Base-by-base conservation (phyloP, 2,797 vertebrate genomes). In the Pangasius sanitwongsei region DNA sequence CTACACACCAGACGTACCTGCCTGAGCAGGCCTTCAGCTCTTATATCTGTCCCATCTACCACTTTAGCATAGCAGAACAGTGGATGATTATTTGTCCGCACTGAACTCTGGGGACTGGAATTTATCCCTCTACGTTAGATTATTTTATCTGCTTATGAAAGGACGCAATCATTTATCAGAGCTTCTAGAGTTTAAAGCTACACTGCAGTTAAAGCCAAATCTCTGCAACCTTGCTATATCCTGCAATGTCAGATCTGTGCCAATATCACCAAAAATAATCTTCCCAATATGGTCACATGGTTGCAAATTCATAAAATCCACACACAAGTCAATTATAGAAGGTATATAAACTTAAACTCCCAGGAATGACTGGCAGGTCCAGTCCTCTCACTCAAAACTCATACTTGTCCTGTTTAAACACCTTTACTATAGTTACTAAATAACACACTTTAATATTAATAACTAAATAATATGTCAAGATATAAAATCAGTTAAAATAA, bases 11-110 rank as follows among this genome's bases (percentile, higher is more conserved):
- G 41, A 86, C 82, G 50, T 87, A 82, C 87, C 85, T 86, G 89
- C 87, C 85, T 20, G 63, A 86, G 77, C 87, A 77, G 87, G 85
- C 83, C 75, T 70, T 87, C 87, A 69, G 84, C 83, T 72, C 81
- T 90, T 72, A 82, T 87, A 89, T 91, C 86, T 78, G 83, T 89
- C 84, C 87, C 83, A 89, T 85, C 86, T 80, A 86, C 1, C 72
- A 69, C 61, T 87, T 18, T 65, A 83, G 77, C 65, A 74, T 41
- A 87, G 80, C 87, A 61, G 85, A 89, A 87, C 57, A 34, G 55
- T 53, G 74, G 53, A 78, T 75, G 87, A 87, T 87, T 74, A 87
- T 67, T 89, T 86, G 65, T 74, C 85, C n/a, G 53, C 82, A 77
- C 84, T 81, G n/a, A 87, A 87, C 80, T 82, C 74, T 85, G 87